A percentile compares a stretch with the other conserved stretches of the same genome.
Evolutionary conservation across 2,113 vertebrate species (phyloP).

Genomic region (Mastomys natalensis): DNA sequence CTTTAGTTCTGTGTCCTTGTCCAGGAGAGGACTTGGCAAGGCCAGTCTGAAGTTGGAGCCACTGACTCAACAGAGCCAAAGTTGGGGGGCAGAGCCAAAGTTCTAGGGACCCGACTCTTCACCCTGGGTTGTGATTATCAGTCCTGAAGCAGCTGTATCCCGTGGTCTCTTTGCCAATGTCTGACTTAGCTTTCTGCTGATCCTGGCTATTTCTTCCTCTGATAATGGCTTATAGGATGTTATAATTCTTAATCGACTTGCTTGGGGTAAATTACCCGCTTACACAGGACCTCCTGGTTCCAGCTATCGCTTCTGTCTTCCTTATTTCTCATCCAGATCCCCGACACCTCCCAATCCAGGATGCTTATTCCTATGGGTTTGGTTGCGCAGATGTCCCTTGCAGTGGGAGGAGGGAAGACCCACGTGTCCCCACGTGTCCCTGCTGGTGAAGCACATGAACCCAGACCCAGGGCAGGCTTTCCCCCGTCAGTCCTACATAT

Average conservation of each 20-base stretch:
- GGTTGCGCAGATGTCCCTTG: not conserved
- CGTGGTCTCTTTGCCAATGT: not conserved
- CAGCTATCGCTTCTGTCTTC: not conserved
- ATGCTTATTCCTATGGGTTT: not conserved
- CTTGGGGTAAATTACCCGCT: not conserved
- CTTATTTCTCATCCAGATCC: not conserved
- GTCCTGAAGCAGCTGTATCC: not conserved
- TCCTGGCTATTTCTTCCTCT: not conserved
- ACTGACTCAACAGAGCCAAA: not conserved
- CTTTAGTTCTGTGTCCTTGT: not conserved
- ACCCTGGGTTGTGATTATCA: not conserved
- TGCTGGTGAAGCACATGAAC: no score
- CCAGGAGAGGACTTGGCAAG: not conserved
- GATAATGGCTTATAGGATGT: not conserved
- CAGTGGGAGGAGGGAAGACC: accelerated
- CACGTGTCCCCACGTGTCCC: not conserved
- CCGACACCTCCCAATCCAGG: not conserved
- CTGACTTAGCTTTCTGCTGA: not conserved
- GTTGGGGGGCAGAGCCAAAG: no score
- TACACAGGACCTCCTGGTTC: no score
- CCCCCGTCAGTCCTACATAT: not conserved
- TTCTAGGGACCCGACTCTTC: not conserved
- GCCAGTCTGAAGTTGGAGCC: not conserved
- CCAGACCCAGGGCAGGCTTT: no score
- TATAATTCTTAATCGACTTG: not conserved